Percentiles rank a stretch among this genome's conserved stretches.
Evolutionary conservation across 1,140 invertebrate genomes (phyloP).

Genomic region (Portunus trituberculatus): DNA sequence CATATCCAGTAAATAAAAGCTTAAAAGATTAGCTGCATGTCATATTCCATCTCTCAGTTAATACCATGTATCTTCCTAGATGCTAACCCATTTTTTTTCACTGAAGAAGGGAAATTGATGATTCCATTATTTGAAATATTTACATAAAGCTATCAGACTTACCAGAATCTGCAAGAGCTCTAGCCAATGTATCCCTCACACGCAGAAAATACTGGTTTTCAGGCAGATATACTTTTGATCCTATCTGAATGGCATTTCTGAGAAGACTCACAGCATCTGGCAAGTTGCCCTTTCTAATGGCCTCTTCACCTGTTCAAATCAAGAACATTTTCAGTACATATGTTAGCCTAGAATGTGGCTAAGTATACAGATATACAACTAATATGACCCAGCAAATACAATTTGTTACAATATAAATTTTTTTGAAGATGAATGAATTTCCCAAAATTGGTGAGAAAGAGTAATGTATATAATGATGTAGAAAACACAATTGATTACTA

Average conservation of each 20-base stretch:
- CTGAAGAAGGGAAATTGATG: not conserved
- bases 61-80: too few relatives aligned
- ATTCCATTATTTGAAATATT: not conserved
- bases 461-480: not conserved
- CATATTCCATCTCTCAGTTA: too few relatives aligned
- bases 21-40: too few relatives aligned
- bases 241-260: conserved; percentile 34
- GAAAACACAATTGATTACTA: not conserved
- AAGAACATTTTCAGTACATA: too few relatives aligned
- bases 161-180: conserved; percentile 47
- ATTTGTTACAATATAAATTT: not conserved
- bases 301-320: conserved; percentile 50
- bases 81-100: not conserved
- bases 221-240: conserved; percentile 53
- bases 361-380: too few relatives aligned
- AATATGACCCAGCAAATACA: not conserved
- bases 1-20: too few relatives aligned
- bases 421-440: not conserved
- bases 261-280: conserved; percentile 43
- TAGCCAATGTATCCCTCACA: conserved; percentile 45
- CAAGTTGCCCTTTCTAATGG: conserved; percentile 36
- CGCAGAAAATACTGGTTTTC: conserved; percentile 57
- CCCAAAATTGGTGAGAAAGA: not conserved
- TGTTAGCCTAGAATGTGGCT: too few relatives aligned
- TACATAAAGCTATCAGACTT: not conserved